Evolutionary conservation across 2,113 vertebrate species (phyloP).

Genomic region (Glaucomys volans): DNA sequence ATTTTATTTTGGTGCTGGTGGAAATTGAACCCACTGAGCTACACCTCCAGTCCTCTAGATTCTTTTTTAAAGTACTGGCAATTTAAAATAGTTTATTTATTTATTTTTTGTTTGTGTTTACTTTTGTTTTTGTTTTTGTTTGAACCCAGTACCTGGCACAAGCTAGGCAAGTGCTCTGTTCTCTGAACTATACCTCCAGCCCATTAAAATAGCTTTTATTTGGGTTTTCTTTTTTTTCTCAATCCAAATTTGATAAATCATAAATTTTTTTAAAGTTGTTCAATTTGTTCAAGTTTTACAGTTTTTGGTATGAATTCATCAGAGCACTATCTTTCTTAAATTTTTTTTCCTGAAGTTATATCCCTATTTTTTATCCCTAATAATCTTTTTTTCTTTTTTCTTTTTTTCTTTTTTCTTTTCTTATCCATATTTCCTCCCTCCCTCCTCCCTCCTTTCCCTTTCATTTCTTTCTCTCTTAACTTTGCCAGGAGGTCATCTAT

Average conservation of each 20-base stretch:
- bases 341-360: background rate
- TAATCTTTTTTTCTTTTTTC: background rate
- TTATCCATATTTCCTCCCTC: no score
- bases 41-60: background rate
- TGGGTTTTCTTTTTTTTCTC: background rate
- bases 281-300: background rate
- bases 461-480: background rate
- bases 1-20: no score
- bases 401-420: no score
- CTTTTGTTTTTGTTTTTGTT: no score
- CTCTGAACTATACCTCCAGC: no score
- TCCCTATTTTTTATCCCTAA: background rate
- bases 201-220: background rate
- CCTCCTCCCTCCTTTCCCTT: background rate
- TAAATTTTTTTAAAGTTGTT: background rate
- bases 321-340: background rate
- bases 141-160: no score
- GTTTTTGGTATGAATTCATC: background rate
- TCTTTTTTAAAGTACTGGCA: background rate
- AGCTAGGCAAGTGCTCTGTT: no score
- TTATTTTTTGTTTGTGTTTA: no score
- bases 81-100: background rate
- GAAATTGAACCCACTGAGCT: background rate
- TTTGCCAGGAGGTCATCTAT: background rate
- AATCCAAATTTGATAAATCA: background rate